phyloP scores from a whole-genome alignment of 2,113 vertebrate genomes.

The Dendropsophus ebraccatus region DNA sequence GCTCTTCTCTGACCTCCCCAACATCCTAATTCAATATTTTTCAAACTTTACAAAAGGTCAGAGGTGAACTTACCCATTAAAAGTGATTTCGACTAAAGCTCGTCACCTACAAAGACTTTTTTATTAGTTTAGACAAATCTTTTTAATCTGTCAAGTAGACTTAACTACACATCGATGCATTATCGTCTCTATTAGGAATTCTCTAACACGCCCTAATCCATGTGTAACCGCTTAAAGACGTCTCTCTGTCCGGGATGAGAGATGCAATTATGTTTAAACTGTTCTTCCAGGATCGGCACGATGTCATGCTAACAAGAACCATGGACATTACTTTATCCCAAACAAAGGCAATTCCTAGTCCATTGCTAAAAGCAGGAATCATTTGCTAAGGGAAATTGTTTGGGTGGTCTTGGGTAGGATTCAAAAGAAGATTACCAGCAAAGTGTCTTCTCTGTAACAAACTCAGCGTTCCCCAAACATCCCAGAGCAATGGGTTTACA shows the following conservation, averaged over 20 bases:
- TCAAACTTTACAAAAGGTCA: no score
- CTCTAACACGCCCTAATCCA: conserved; percentile 3
- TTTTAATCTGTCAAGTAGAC: conserved; percentile 16
- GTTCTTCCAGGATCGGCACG: not conserved
- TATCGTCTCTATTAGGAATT: conserved; percentile 1
- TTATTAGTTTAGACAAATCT: not conserved
- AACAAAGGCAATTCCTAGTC: not conserved
- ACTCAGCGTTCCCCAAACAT: conserved; percentile 30
- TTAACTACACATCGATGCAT: conserved; percentile 24
- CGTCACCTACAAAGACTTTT: not conserved
- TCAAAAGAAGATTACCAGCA: conserved; percentile 25
- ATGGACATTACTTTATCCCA: conserved; percentile 26
- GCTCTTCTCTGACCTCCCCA: no score
- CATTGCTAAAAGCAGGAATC: conserved; percentile 10
- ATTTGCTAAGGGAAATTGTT: conserved; percentile 35
- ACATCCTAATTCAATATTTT: no score
- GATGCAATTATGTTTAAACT: not conserved
- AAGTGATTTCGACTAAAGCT: not conserved
- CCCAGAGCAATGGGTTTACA: conserved; percentile 16
- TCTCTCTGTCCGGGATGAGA: not conserved
- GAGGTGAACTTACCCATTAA: no score
- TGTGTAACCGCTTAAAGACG: conserved; percentile 42
- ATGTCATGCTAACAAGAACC: conserved; percentile 5
- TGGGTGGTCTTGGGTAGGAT: conserved; percentile 48
- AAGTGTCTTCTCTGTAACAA: conserved; percentile 37